These are phyloP conservation scores for Tetanocera ferruginea DNA, from an alignment of 2,888 invertebrate genomes.

Conservation along the genomic window DNA sequence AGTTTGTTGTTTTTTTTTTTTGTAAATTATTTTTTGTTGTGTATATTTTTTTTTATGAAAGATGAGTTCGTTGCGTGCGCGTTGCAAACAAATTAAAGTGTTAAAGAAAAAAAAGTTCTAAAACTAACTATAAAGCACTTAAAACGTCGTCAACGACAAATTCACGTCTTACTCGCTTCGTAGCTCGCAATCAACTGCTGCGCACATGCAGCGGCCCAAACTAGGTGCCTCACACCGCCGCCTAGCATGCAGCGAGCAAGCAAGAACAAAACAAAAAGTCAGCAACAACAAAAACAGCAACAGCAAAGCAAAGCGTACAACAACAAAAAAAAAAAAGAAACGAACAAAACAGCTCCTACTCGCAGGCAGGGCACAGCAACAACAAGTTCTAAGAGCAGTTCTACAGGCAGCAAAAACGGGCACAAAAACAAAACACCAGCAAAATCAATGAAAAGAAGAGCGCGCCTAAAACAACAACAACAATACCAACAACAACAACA, in stretches of 20 bases:
- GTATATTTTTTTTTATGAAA: not conserved
- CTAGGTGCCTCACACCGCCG: constrained; percentile 52
- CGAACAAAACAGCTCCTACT: constrained; percentile 21
- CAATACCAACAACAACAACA: not conserved
- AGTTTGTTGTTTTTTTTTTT: constrained; percentile 16
- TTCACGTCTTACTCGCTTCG: constrained; percentile 70
- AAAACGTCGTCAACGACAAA: constrained; percentile 54
- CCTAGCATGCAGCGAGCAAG: constrained; percentile 41
- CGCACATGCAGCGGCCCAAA: constrained; percentile 46
- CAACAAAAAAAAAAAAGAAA: constrained; percentile 20
- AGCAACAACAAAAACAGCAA: constrained; percentile 1
- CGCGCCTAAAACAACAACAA: constrained; percentile 9
- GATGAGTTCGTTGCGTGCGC: constrained; percentile 19
- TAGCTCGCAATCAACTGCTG: constrained; percentile 67
- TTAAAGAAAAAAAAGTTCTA: constrained; percentile 31
- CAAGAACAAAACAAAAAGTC: constrained; percentile 39
- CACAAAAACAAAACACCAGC: not conserved
- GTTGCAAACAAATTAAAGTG: constrained; percentile 23
- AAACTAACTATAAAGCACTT: constrained; percentile 61
- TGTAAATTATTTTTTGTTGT: not conserved
- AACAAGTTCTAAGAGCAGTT: not conserved
- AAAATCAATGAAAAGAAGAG: constrained; percentile 11
- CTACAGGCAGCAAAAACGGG: not conserved
- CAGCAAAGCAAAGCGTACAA: not conserved
- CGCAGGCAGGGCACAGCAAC: not conserved